A percentile compares a stretch with the other conserved stretches of the same genome.
These are phyloP conservation scores for Cephus cinctus DNA, from an alignment of 1,140 invertebrate species.

Conservation along the genomic window DNA sequence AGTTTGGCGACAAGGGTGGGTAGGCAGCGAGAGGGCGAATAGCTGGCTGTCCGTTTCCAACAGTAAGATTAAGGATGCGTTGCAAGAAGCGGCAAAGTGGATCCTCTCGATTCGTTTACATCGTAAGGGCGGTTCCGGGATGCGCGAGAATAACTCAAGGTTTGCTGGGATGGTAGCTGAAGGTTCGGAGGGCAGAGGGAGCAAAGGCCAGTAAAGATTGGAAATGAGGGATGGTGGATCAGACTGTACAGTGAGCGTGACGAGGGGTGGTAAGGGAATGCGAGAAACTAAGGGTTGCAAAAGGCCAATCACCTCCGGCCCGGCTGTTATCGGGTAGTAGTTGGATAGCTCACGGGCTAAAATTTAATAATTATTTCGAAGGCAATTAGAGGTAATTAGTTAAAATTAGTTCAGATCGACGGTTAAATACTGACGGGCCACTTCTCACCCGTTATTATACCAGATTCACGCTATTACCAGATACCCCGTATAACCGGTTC, in stretches of 20 bases:
- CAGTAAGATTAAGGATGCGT: background rate
- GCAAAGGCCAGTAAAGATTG: background rate
- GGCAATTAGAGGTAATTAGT: conserved; percentile 10
- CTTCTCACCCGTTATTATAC: background rate
- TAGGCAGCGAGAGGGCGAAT: too few species aligned
- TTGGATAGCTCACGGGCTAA: background rate
- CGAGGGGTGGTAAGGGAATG: background rate
- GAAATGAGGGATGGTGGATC: background rate
- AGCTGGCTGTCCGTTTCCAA: background rate
- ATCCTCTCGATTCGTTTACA: conserved; percentile 10
- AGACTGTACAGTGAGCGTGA: background rate
- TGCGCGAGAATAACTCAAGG: background rate
- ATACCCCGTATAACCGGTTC: too few species aligned
- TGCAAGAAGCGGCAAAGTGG: conserved; percentile 1
- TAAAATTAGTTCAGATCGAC: conserved; percentile 7
- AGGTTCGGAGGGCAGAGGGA: background rate
- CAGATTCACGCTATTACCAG: too few species aligned
- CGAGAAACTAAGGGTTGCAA: background rate
- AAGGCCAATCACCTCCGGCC: background rate
- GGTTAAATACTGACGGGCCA: conserved; percentile 1
- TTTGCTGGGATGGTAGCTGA: background rate
- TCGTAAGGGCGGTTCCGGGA: background rate
- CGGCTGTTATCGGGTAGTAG: background rate
- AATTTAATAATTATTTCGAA: conserved; percentile 10
- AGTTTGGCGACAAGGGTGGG: too few species aligned